phyloP scores from a whole-genome alignment of 1,140 invertebrate genomes.

The Andrena cerasifolii region DNA sequence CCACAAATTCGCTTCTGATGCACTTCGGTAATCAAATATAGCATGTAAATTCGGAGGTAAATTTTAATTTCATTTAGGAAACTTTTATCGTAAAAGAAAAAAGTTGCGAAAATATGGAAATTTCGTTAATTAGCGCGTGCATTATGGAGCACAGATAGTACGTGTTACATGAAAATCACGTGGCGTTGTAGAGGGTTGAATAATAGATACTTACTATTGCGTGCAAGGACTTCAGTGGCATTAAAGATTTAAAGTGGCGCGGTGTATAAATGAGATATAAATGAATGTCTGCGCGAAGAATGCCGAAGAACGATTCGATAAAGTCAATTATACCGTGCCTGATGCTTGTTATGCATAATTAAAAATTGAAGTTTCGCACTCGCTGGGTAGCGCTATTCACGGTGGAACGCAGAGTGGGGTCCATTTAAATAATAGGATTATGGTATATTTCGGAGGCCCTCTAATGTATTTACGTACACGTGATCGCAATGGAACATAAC shows the following conservation, averaged over 20 bases:
- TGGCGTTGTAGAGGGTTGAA: no score
- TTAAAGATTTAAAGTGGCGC: not conserved
- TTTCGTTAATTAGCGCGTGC: no score
- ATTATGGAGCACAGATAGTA: no score
- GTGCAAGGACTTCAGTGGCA: not conserved
- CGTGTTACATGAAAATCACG: no score
- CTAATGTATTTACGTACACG: not conserved
- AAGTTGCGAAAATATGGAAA: no score
- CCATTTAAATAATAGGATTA: not conserved
- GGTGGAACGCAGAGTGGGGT: not conserved
- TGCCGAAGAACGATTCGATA: not conserved
- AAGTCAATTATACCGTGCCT: not conserved
- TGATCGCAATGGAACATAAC: not conserved
- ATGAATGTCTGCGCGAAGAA: not conserved
- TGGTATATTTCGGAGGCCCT: not conserved
- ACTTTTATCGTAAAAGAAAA: no score
- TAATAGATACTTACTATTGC: not conserved
- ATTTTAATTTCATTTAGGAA: no score
- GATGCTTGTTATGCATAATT: not conserved
- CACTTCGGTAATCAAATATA: no score
- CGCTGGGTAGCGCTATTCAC: no score
- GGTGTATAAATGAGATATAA: not conserved
- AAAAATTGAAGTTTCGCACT: constrained; percentile 16
- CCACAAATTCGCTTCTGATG: no score
- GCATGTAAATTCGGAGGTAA: no score